phyloP scores from a whole-genome alignment of 2,113 vertebrate genomes.

The Dissostichus mawsoni region DNA sequence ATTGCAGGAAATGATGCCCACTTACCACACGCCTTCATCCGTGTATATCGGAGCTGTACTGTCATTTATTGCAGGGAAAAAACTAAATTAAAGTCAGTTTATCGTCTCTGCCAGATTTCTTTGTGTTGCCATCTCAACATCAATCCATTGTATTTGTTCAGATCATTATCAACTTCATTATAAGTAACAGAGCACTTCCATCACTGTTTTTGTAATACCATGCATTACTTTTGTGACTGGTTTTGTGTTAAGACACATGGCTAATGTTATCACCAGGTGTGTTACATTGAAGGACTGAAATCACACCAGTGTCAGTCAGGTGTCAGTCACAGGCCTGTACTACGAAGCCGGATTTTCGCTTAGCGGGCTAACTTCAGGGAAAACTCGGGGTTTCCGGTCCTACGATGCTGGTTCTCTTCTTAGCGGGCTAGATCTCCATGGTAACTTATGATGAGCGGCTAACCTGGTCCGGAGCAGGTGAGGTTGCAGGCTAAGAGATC shows the following conservation, averaged over 20 bases:
- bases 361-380: no score
- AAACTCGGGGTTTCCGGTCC: no score
- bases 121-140: slow-evolving; percentile 64
- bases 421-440: no score
- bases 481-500: no score
- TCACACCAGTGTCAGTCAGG: slow-evolving; percentile 57
- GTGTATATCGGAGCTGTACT: slow-evolving; percentile 42
- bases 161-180: slow-evolving; percentile 29
- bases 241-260: slow-evolving; percentile 20
- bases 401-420: no score
- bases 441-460: no score
- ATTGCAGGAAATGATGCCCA: slow-evolving; percentile 50
- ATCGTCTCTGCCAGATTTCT: slow-evolving; percentile 54
- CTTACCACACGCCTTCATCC: slow-evolving; percentile 8
- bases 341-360: no score
- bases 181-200: slow-evolving; percentile 6
- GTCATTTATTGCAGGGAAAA: slow-evolving; percentile 38
- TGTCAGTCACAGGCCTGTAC: slow-evolving; percentile 32
- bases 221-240: slow-evolving; percentile 41
- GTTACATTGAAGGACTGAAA: slow-evolving; percentile 50
- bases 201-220: slow-evolving; percentile 34
- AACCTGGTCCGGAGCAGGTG: no score
- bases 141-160: slow-evolving; percentile 51
- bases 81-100: slow-evolving; percentile 38
- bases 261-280: slow-evolving; percentile 46